Conservation (phyloP, 2,888 invertebrate species). For the Blastobasis lacticolella region DNA sequence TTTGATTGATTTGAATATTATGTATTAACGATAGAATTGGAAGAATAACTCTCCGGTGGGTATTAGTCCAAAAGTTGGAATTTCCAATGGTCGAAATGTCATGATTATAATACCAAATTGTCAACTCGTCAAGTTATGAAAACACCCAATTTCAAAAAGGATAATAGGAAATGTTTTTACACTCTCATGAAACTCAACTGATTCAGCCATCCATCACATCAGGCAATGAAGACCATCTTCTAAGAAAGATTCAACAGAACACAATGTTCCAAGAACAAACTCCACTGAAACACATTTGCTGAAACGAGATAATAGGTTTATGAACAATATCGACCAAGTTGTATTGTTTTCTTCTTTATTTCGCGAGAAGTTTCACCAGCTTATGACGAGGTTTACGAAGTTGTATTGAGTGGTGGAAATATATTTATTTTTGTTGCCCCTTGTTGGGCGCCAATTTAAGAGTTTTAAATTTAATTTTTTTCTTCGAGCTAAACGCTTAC, state of each 20-base stretch:
- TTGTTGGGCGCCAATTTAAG: conserved; percentile 3
- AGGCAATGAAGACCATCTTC: not conserved
- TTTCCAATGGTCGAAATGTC: too few relatives aligned
- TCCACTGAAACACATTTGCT: not conserved
- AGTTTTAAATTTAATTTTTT: too few relatives aligned
- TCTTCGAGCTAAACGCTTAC: too few relatives aligned
- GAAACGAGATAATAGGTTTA: conserved; percentile 5
- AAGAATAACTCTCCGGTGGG: too few relatives aligned
- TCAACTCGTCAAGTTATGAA: too few relatives aligned
- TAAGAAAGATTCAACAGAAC: not conserved
- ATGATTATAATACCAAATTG: too few relatives aligned
- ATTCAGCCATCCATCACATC: not conserved
- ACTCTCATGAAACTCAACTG: not conserved
- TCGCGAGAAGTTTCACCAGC: not conserved
- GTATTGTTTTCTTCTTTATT: conserved; percentile 1
- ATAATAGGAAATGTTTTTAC: not conserved
- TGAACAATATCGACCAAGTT: conserved; percentile 1
- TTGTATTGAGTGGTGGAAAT: conserved; percentile 1
- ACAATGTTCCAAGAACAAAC: not conserved
- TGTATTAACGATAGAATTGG: too few relatives aligned
- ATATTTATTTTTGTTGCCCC: conserved; percentile 1
- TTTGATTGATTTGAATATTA: too few relatives aligned
- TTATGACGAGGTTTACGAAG: conserved; percentile 1
- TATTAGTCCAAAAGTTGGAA: too few relatives aligned
- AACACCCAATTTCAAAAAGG: not conserved